phyloP scores from a whole-genome alignment of 53 echinoderm and acorn worm species.

The Zoroaster sp. region DNA sequence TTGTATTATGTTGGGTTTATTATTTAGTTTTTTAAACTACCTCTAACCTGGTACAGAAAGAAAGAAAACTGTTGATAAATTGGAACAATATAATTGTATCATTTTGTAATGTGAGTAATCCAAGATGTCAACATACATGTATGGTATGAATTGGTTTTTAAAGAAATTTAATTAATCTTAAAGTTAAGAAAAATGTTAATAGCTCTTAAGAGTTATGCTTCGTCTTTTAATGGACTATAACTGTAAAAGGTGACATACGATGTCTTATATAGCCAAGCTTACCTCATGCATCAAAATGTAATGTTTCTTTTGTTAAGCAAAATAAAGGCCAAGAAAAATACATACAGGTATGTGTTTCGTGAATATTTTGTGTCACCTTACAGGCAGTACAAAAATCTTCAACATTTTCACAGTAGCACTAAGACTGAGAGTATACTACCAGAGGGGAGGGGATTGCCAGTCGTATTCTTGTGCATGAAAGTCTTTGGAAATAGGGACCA shows the following conservation, averaged over 20 bases:
- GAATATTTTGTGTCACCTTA: neutral
- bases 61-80: neutral
- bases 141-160: neutral
- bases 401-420: too few relatives aligned
- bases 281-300: slow-evolving; percentile 52
- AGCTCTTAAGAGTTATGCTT: neutral
- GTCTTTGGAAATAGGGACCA: too few relatives aligned
- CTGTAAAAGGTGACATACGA: slow-evolving; percentile 47
- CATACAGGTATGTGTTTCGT: neutral
- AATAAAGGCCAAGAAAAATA: slow-evolving; percentile 36
- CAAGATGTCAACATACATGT: neutral
- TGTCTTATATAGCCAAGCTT: slow-evolving; percentile 50
- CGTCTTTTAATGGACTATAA: slow-evolving; percentile 24
- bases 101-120: neutral
- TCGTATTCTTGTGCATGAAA: too few relatives aligned
- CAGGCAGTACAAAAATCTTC: too few relatives aligned
- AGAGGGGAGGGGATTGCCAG: too few relatives aligned
- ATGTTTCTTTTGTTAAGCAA: slow-evolving; percentile 54
- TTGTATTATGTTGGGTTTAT: neutral
- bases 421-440: too few relatives aligned
- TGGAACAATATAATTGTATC: neutral
- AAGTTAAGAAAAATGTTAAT: neutral
- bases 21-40: neutral
- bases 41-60: neutral
- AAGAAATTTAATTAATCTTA: neutral